Conservation (phyloP, 2,797 vertebrate genomes). For the Hippopotamyrus pictus region DNA sequence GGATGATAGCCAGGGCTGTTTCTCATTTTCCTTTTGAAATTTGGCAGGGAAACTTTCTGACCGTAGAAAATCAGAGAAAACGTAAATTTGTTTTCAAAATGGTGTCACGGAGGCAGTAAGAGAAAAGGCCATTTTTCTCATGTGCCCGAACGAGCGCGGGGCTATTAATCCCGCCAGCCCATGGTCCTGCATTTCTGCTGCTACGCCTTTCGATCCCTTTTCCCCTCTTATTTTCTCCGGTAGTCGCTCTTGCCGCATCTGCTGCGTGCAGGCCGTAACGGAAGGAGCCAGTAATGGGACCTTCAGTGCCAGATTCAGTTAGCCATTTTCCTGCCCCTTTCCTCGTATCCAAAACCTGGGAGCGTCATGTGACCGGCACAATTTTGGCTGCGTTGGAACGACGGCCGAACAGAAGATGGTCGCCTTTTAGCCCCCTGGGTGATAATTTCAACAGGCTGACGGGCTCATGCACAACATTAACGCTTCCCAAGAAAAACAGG, state of each 20-base stretch:
- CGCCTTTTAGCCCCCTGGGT: not conserved
- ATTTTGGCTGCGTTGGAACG: not conserved
- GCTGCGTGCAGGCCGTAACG: not conserved
- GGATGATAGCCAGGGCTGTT: not conserved
- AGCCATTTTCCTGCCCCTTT: conserved; percentile 2
- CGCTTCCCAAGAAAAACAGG: not conserved
- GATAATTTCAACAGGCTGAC: not conserved
- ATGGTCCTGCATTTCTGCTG: conserved; percentile 25
- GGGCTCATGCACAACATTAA: not conserved
- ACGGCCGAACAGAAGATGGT: not conserved
- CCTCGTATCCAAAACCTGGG: not conserved
- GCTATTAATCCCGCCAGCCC: conserved; percentile 43
- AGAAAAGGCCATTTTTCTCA: conserved; percentile 35
- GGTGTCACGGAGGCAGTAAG: conserved; percentile 16
- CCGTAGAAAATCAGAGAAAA: conserved; percentile 31
- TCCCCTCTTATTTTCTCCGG: conserved; percentile 17
- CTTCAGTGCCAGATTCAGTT: conserved; percentile 29
- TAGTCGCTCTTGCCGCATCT: not conserved
- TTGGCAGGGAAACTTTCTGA: conserved; percentile 15
- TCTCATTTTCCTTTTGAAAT: not conserved
- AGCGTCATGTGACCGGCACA: not conserved
- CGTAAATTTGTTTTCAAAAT: conserved; percentile 32
- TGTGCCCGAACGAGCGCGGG: conserved; percentile 39
- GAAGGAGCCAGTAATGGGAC: conserved; percentile 39
- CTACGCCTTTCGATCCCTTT: conserved; percentile 10